phyloP scores from a whole-genome alignment of 92 coral and sea anemone species.

The Parazoanthus darwini region DNA sequence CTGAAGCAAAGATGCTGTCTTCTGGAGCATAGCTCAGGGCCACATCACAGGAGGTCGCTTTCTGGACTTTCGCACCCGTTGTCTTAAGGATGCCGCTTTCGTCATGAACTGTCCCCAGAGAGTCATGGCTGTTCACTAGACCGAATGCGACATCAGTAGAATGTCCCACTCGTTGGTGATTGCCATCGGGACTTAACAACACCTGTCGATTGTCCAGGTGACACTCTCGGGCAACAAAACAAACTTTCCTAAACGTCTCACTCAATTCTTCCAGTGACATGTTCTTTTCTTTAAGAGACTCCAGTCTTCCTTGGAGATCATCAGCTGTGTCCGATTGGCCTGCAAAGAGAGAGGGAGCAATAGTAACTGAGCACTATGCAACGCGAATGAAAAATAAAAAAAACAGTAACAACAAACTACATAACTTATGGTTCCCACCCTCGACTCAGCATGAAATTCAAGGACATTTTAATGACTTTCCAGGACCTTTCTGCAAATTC shows the following conservation, averaged over 20 bases:
- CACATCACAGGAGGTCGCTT: conserved; percentile 34
- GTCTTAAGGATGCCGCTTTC: neutral
- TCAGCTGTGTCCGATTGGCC: conserved; percentile 39
- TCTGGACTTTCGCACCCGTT: conserved; percentile 1
- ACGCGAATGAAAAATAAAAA: neutral
- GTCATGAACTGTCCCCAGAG: conserved; percentile 6
- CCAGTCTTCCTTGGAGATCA: conserved; percentile 45
- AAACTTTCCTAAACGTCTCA: conserved; percentile 59
- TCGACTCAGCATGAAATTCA: too few species aligned
- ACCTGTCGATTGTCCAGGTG: conserved; percentile 37
- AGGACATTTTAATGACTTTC: too few species aligned
- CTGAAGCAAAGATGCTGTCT: conserved; percentile 53
- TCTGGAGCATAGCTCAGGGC: conserved; percentile 73
- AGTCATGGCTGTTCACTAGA: neutral
- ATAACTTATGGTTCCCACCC: too few species aligned
- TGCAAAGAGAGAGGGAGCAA: neutral
- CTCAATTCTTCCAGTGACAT: conserved; percentile 58
- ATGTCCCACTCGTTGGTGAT: conserved; percentile 28
- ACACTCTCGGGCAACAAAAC: conserved; percentile 51
- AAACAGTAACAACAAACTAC: too few species aligned
- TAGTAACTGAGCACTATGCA: neutral
- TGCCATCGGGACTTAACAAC: conserved; percentile 19
- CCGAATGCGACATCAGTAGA: neutral
- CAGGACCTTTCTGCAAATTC: too few species aligned
- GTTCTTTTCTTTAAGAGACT: conserved; percentile 29